Conservation (phyloP, 1,140 invertebrate genomes). For the Diprion similis region DNA sequence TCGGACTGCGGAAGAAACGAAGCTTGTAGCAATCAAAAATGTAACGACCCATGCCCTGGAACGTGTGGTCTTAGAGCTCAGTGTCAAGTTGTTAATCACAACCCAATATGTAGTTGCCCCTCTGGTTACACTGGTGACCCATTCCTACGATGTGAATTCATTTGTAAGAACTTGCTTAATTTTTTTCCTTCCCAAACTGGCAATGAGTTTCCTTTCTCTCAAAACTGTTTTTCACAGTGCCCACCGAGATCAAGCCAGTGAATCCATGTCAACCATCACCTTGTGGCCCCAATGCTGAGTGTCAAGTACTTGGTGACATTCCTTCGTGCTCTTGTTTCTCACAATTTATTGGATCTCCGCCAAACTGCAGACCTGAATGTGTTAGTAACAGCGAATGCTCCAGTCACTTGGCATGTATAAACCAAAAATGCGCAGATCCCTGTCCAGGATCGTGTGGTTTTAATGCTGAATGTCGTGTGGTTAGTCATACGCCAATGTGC, state of each 20-base stretch:
- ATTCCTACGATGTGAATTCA: slow-evolving; percentile 43
- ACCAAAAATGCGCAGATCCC: slow-evolving; percentile 75
- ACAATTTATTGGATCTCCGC: slow-evolving; percentile 70
- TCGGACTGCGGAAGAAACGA: slow-evolving; percentile 59
- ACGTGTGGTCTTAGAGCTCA: slow-evolving; percentile 70
- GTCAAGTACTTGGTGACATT: slow-evolving; percentile 64
- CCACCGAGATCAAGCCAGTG: slow-evolving; percentile 31
- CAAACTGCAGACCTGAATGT: slow-evolving; percentile 73
- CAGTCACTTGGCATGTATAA: slow-evolving; percentile 70
- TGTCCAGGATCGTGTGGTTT: slow-evolving; percentile 74
- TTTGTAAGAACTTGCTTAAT: slow-evolving; percentile 44
- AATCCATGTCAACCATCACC: slow-evolving; percentile 65
- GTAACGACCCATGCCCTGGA: slow-evolving; percentile 68
- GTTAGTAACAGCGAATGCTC: slow-evolving; percentile 70
- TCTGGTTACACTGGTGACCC: slow-evolving; percentile 46
- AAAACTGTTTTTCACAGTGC: slow-evolving; percentile 68
- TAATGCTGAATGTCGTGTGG: slow-evolving; percentile 71
- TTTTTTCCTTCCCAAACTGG: slow-evolving; percentile 60
- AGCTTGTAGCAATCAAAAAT: slow-evolving; percentile 67
- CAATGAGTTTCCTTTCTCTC: slow-evolving; percentile 62
- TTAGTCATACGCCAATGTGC: slow-evolving; percentile 71
- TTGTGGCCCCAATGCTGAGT: slow-evolving; percentile 73
- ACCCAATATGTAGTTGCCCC: slow-evolving; percentile 58
- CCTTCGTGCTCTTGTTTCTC: slow-evolving; percentile 68
- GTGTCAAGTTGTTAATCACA: slow-evolving; percentile 71